phyloP scores from a whole-genome alignment of 2,797 vertebrate genomes.

The Molossus molossus region DNA sequence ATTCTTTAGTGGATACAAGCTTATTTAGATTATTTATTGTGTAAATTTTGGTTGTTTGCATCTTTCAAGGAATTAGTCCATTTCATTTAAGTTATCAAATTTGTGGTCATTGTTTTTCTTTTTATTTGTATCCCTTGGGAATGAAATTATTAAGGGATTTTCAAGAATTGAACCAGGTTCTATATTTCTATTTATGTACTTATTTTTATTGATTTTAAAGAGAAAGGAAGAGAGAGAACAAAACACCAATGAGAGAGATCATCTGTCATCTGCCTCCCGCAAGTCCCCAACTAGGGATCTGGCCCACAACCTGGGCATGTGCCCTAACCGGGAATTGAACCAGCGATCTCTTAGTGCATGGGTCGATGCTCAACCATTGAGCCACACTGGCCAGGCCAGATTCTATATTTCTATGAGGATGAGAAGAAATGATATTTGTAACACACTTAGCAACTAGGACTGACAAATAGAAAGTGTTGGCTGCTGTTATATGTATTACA shows the following conservation, averaged over 20 bases:
- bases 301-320: no score
- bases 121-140: not conserved
- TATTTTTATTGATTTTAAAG: no score
- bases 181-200: not conserved
- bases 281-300: no score
- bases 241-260: no score
- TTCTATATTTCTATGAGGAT: not conserved
- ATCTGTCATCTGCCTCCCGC: no score
- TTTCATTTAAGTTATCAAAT: not conserved
- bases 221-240: no score
- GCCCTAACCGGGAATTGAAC: no score
- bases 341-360: no score
- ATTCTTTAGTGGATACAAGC: not conserved
- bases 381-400: not conserved
- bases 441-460: not conserved
- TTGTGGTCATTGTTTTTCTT: not conserved
- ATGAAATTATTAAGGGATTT: not conserved
- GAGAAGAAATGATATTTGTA: not conserved
- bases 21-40: slow-evolving; percentile 10
- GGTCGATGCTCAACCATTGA: no score
- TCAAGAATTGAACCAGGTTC: not conserved
- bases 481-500: not conserved
- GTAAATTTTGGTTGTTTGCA: not conserved
- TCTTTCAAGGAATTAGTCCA: not conserved
- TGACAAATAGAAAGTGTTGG: not conserved